phyloP scores from a whole-genome alignment of 2,888 invertebrate genomes.

The Acanthosepion pharaonis region DNA sequence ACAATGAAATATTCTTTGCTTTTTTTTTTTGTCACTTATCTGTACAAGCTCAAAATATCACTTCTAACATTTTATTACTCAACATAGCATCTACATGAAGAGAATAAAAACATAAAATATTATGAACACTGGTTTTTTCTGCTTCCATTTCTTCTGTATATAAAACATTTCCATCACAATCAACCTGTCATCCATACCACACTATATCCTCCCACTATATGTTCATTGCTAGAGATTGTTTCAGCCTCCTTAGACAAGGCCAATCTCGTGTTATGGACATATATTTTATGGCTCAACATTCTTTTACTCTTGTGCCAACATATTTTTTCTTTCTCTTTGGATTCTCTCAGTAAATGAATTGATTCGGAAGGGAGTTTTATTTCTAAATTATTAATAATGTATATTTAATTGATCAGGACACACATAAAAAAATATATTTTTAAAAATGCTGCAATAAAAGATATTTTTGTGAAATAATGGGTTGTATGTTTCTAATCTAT shows the following conservation, averaged over 20 bases:
- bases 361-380: too few relatives aligned
- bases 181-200: neutral
- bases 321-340: too few relatives aligned
- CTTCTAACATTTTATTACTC: conserved; percentile 6
- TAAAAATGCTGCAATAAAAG: too few relatives aligned
- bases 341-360: too few relatives aligned
- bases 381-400: too few relatives aligned
- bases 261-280: neutral
- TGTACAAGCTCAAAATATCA: neutral
- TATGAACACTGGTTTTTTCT: neutral
- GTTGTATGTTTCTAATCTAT: too few relatives aligned
- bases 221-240: neutral
- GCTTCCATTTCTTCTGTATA: too few relatives aligned
- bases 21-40: conserved; percentile 9
- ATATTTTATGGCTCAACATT: neutral
- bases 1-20: neutral
- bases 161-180: neutral
- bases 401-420: too few relatives aligned
- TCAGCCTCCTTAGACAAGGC: neutral
- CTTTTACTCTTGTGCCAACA: too few relatives aligned
- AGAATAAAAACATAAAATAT: neutral
- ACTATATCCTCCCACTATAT: neutral
- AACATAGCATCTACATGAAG: neutral
- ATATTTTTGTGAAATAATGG: too few relatives aligned
- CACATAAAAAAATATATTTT: too few relatives aligned